These are phyloP conservation scores for Vidua chalybeata DNA, from an alignment of 2,113 vertebrate species.

Conservation along the genomic window DNA sequence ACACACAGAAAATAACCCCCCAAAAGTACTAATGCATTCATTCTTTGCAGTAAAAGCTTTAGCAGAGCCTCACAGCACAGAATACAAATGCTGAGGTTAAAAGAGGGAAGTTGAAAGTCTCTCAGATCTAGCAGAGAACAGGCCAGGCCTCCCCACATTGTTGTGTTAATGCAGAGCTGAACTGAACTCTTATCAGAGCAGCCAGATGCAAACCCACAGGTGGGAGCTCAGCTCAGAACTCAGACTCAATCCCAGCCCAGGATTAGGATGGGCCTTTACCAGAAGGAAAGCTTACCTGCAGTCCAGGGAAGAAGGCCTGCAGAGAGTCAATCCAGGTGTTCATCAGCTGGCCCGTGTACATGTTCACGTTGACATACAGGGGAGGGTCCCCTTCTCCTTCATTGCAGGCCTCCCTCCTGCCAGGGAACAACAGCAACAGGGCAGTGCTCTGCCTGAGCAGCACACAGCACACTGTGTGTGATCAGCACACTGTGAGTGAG, in stretches of 20 bases:
- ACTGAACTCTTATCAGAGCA: neutral
- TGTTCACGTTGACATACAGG: slow-evolving; percentile 97
- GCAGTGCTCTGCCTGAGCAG: neutral
- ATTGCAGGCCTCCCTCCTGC: slow-evolving; percentile 92
- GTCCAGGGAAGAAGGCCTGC: slow-evolving; percentile 97
- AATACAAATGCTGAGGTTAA: neutral
- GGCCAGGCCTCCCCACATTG: neutral
- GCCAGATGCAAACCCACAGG: neutral
- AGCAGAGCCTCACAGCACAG: neutral
- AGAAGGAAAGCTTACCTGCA: slow-evolving; percentile 80
- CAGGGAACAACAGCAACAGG: neutral
- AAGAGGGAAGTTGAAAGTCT: neutral
- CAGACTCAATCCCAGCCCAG: neutral
- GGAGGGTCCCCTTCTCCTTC: slow-evolving; percentile 97
- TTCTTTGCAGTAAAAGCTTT: neutral
- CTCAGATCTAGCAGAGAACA: neutral
- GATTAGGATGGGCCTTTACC: accelerated
- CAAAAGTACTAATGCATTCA: neutral
- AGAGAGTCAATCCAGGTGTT: slow-evolving; percentile 99
- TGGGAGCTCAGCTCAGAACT: neutral
- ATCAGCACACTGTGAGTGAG: too few relatives aligned
- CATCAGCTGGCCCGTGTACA: slow-evolving; percentile 97
- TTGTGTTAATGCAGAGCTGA: neutral
- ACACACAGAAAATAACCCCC: neutral
- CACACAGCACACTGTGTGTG: neutral